Evolutionary conservation across 2,888 invertebrate genomes (phyloP).

Genomic region (Drosophila vallismaia): DNA sequence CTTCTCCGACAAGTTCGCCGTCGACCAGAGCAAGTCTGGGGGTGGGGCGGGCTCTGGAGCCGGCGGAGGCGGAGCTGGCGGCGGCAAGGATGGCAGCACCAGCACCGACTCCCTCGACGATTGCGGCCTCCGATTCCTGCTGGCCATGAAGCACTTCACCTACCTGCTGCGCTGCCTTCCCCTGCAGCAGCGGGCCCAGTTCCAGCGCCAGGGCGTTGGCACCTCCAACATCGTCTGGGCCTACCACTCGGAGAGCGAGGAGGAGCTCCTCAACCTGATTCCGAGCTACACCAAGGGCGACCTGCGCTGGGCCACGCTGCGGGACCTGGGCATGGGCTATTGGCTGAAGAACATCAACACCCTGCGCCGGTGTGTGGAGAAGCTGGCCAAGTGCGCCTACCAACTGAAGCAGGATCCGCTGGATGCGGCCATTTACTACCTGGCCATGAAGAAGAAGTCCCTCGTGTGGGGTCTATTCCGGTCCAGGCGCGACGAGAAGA

Average conservation of each 20-base stretch:
- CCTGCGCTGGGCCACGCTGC: constrained; percentile 94
- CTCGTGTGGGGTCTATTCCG: constrained; percentile 97
- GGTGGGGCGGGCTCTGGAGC: constrained; percentile 84
- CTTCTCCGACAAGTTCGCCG: constrained; percentile 92
- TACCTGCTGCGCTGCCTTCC: constrained; percentile 97
- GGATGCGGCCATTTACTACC: constrained; percentile 98
- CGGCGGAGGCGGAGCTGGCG: constrained; percentile 83
- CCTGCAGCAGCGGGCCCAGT: constrained; percentile 92
- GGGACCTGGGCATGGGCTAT: constrained; percentile 97
- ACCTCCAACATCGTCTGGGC: constrained; percentile 99
- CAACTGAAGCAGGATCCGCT: constrained; percentile 96
- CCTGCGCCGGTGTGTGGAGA: constrained; percentile 93
- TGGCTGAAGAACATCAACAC: constrained; percentile 95
- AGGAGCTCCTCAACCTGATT: constrained; percentile 94
- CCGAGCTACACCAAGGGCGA: constrained; percentile 94
- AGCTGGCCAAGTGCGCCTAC: constrained; percentile 96
- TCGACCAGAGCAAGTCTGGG: constrained; percentile 87
- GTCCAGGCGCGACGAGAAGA: constrained; percentile 93
- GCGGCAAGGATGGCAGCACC: constrained; percentile 35
- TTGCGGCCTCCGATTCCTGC: constrained; percentile 96
- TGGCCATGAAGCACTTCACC: constrained; percentile 99
- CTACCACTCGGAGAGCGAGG: constrained; percentile 98
- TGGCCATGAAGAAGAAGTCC: constrained; percentile 99
- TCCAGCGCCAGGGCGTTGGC: constrained; percentile 94
- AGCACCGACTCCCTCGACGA: constrained; percentile 94